These are phyloP conservation scores for Linurgus olivaceus DNA, from an alignment of 2,797 vertebrate species.

Conservation along the genomic window DNA sequence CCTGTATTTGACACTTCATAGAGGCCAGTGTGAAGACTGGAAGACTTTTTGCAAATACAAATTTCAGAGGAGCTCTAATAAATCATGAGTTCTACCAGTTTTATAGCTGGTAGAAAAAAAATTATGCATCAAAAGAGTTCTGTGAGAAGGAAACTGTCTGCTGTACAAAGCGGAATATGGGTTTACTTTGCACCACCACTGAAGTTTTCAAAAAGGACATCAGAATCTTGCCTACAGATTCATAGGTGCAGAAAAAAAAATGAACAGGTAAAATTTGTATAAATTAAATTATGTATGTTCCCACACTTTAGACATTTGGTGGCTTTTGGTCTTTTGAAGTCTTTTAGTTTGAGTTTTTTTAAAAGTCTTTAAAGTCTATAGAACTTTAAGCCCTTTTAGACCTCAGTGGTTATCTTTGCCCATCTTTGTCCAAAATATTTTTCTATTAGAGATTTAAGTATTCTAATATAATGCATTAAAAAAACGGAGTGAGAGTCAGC, in stretches of 20 bases:
- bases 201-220: neutral
- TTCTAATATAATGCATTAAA: neutral
- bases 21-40: neutral
- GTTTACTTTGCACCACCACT: neutral
- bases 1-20: neutral
- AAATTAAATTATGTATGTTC: neutral
- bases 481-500: neutral
- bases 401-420: neutral
- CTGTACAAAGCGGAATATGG: neutral
- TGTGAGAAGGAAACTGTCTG: neutral
- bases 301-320: neutral
- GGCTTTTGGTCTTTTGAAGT: neutral
- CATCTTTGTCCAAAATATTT: neutral
- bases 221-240: neutral
- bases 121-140: neutral
- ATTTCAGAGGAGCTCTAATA: neutral
- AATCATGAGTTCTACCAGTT: neutral
- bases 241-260: neutral
- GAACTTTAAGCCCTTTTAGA: neutral
- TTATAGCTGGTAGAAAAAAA: neutral
- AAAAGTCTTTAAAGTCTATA: rapidly evolving
- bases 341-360: neutral
- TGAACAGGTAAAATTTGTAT: neutral
- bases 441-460: neutral
- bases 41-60: neutral